A percentile compares a stretch with the other conserved stretches of the same genome.
phyloP scores from a whole-genome alignment of 1,140 invertebrate genomes.

The Lycorma delicatula region DNA sequence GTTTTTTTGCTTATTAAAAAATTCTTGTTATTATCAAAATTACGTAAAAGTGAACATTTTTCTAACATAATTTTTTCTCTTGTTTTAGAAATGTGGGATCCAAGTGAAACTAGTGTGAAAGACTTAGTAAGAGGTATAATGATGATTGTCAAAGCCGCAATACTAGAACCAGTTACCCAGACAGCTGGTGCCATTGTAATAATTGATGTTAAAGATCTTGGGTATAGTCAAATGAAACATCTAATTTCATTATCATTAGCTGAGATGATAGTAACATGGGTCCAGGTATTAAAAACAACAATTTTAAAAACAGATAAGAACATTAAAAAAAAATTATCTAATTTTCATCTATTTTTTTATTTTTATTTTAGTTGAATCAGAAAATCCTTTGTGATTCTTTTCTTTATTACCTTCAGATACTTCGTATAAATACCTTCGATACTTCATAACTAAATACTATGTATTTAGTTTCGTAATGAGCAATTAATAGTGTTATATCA shows the following conservation, averaged over 20 bases:
- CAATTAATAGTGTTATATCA: too few relatives aligned
- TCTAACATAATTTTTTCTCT: too few relatives aligned
- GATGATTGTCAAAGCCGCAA: constrained; percentile 48
- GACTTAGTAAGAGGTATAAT: constrained; percentile 51
- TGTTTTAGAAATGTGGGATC: constrained; percentile 54
- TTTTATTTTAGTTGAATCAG: too few relatives aligned
- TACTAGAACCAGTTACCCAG: constrained; percentile 52
- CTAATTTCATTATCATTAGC: constrained; percentile 40
- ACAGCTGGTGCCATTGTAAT: constrained; percentile 50
- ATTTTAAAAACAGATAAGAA: background rate
- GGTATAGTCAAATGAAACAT: constrained; percentile 1
- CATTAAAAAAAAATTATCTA: background rate
- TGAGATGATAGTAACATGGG: constrained; percentile 51
- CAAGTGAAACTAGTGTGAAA: constrained; percentile 44
- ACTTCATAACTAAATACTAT: too few relatives aligned
- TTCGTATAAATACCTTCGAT: too few relatives aligned
- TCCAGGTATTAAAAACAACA: constrained; percentile 44
- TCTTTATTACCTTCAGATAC: too few relatives aligned
- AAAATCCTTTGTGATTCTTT: too few relatives aligned
- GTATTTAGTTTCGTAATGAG: too few relatives aligned
- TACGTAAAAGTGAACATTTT: too few relatives aligned
- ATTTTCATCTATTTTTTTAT: too few relatives aligned
- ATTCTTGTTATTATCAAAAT: too few relatives aligned
- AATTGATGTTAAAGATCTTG: constrained; percentile 56
- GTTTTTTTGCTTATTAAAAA: too few relatives aligned